Evolutionary conservation across 2,888 invertebrate species (phyloP).

Genomic region (Chrysotoxum bicinctum): DNA sequence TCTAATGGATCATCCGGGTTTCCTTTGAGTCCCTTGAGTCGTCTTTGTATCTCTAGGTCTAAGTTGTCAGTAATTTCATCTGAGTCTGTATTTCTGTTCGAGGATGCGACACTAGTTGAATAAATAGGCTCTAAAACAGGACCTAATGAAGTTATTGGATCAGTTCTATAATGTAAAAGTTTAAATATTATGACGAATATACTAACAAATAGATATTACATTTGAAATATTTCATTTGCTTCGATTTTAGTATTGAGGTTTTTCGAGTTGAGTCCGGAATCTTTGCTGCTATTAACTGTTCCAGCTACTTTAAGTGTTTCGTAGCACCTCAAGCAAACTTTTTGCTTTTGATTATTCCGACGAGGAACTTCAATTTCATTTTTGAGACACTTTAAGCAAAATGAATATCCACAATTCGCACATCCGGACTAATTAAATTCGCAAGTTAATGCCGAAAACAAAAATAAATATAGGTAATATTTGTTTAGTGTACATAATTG

Average conservation of each 20-base stretch:
- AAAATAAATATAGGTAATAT: not conserved
- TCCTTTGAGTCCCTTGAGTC: constrained; percentile 87
- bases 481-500: not conserved
- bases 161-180: constrained; percentile 73
- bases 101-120: constrained; percentile 6
- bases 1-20: constrained; percentile 83
- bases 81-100: constrained; percentile 65
- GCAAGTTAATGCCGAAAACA: not conserved
- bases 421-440: constrained; percentile 86
- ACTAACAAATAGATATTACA: constrained; percentile 22
- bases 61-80: constrained; percentile 78
- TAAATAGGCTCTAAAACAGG: constrained; percentile 77
- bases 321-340: constrained; percentile 84
- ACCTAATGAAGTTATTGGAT: constrained; percentile 75
- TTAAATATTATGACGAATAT: not conserved
- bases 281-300: constrained; percentile 75
- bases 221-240: constrained; percentile 63
- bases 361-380: constrained; percentile 87
- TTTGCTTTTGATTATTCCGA: constrained; percentile 84
- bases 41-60: constrained; percentile 85
- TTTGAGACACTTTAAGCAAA: constrained; percentile 91
- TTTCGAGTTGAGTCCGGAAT: not conserved
- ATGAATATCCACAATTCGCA: constrained; percentile 91
- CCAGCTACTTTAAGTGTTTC: constrained; percentile 78
- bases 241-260: constrained; percentile 29